Percentiles rank a stretch among this genome's conserved stretches.
Conservation (phyloP, 1,140 invertebrate genomes). For the Drosophila aff. region DNA sequence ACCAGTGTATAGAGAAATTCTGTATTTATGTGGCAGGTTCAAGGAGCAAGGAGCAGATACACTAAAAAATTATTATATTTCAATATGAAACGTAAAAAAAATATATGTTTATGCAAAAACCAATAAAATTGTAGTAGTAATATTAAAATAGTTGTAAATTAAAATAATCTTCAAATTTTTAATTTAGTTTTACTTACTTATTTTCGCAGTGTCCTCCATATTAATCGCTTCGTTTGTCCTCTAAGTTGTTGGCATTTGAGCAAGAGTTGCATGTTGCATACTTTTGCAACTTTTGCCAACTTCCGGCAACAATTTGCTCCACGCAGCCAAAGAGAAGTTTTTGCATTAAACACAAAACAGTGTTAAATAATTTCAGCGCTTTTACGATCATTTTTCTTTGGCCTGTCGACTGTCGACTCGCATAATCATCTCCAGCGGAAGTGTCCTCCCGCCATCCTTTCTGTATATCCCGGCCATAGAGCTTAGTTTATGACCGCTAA, state of each 20-base stretch:
- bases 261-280: slow-evolving; percentile 47
- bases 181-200: neutral
- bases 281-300: slow-evolving; percentile 70
- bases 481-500: slow-evolving; percentile 65
- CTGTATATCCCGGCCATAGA: slow-evolving; percentile 11
- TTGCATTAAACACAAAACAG: slow-evolving; percentile 81
- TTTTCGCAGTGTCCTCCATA: slow-evolving; percentile 29
- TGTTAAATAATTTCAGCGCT: slow-evolving; percentile 79
- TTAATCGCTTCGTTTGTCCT: slow-evolving; percentile 71
- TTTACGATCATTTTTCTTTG: slow-evolving; percentile 72
- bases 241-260: slow-evolving; percentile 37
- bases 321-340: slow-evolving; percentile 62
- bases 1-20: slow-evolving; percentile 4
- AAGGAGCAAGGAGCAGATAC: slow-evolving; percentile 18
- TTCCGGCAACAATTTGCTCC: slow-evolving; percentile 68
- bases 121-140: rapidly evolving
- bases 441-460: slow-evolving; percentile 28
- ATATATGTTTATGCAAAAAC: neutral
- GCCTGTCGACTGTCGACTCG: slow-evolving; percentile 22
- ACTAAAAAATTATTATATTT: neutral
- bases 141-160: neutral
- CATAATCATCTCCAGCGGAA: slow-evolving; percentile 67
- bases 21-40: slow-evolving; percentile 27
- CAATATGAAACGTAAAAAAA: neutral
- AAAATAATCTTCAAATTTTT: neutral